These are phyloP conservation scores for Neuroterus valhalla DNA, from an alignment of 1,140 invertebrate species.

Conservation along the genomic window DNA sequence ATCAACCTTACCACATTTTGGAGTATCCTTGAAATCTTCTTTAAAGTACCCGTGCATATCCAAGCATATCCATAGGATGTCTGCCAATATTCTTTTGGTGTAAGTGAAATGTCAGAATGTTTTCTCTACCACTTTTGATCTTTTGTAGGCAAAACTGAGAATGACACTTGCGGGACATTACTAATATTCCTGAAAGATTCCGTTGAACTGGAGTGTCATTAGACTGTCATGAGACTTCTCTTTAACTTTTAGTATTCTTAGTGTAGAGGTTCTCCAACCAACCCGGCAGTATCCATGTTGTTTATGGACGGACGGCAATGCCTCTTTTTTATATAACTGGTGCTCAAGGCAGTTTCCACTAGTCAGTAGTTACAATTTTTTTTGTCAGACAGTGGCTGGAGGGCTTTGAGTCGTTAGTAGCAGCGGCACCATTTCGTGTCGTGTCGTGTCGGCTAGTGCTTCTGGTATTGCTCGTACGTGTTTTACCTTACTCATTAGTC, in stretches of 20 bases:
- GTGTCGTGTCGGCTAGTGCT: not conserved
- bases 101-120: not conserved
- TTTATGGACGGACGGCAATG: not conserved
- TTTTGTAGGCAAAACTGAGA: not conserved
- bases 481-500: conserved; percentile 37
- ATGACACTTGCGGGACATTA: conserved; percentile 7
- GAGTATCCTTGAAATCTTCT: too few relatives aligned
- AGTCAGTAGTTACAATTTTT: not conserved
- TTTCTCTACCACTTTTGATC: conserved; percentile 6
- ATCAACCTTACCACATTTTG: too few relatives aligned
- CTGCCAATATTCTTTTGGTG: not conserved
- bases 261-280: conserved; percentile 6
- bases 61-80: not conserved
- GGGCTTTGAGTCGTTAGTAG: conserved; percentile 5
- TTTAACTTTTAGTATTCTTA: not conserved
- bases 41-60: too few relatives aligned
- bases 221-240: not conserved
- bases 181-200: conserved; percentile 10
- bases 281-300: not conserved
- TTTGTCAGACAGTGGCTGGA: not conserved
- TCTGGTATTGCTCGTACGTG: conserved; percentile 6
- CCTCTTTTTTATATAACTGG: not conserved
- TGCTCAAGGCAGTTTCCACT: conserved; percentile 10
- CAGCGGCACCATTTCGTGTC: not conserved
- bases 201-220: conserved; percentile 1